Conservation (phyloP, 1,140 invertebrate species). For the Aphelenchoides fujianensis region DNA sequence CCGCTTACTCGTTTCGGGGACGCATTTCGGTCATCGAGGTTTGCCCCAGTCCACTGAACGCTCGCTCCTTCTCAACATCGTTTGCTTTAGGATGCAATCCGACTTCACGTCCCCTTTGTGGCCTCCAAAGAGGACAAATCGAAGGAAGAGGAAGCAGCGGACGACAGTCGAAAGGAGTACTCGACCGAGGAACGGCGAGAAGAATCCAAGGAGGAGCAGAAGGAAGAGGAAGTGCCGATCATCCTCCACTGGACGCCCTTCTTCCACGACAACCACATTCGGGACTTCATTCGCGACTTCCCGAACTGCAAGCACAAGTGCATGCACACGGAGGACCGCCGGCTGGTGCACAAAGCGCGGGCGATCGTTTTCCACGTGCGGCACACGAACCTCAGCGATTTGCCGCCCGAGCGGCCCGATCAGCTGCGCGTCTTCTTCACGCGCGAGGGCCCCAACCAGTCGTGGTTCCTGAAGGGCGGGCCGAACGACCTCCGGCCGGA, state of each 20-base stretch:
- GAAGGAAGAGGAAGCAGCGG: too few relatives aligned
- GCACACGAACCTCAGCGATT: background rate
- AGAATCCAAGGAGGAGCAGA: too few relatives aligned
- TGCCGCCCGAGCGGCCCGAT: background rate
- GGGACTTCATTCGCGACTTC: background rate
- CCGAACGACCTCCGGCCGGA: background rate
- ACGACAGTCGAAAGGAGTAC: too few relatives aligned
- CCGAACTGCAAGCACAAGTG: background rate
- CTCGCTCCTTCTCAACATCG: too few relatives aligned
- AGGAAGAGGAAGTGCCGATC: background rate
- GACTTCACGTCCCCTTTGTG: too few relatives aligned
- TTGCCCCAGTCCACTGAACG: too few relatives aligned
- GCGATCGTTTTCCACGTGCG: conserved; percentile 1
- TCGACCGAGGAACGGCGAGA: too few relatives aligned
- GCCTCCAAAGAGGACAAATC: too few relatives aligned
- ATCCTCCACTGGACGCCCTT: background rate
- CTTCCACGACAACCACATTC: background rate
- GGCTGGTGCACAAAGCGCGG: background rate
- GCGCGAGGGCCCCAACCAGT: background rate
- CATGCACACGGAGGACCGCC: background rate
- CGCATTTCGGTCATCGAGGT: too few relatives aligned
- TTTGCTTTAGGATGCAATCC: too few relatives aligned
- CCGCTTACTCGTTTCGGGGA: too few relatives aligned
- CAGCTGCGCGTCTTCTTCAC: conserved; percentile 8
- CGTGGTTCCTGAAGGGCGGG: background rate